Evolutionary conservation across 2,113 vertebrate genomes (phyloP).

Genomic region (Carollia perspicillata): DNA sequence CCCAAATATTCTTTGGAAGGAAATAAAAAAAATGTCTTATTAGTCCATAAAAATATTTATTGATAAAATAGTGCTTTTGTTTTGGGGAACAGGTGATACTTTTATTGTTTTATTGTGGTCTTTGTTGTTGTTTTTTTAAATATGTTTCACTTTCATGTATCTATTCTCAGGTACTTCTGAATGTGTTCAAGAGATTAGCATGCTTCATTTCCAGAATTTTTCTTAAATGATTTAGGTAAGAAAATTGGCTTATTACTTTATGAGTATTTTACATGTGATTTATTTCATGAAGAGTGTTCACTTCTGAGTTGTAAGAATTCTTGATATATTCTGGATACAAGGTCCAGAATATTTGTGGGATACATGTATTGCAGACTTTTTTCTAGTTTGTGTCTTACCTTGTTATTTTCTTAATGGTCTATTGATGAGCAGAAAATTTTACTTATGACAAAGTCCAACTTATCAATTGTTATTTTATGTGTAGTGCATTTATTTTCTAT

Average conservation of each 20-base stretch:
- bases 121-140: not conserved
- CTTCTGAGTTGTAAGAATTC: not conserved
- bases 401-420: not conserved
- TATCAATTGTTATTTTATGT: not conserved
- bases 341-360: not conserved
- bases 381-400: not conserved
- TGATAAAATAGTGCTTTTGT: not conserved
- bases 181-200: not conserved
- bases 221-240: not conserved
- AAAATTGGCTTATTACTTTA: not conserved
- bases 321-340: not conserved
- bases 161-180: not conserved
- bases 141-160: not conserved
- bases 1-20: not conserved
- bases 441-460: not conserved
- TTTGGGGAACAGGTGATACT: not conserved
- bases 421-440: not conserved
- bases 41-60: not conserved
- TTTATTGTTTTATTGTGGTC: not conserved
- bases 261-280: not conserved
- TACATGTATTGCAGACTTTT: not conserved
- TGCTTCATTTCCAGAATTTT: not conserved
- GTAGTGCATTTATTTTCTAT: not conserved
- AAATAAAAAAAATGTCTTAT: not conserved
- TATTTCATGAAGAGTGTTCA: not conserved